Conservation (phyloP, 1,140 invertebrate genomes). For the Gonioctena quinquepunctata region DNA sequence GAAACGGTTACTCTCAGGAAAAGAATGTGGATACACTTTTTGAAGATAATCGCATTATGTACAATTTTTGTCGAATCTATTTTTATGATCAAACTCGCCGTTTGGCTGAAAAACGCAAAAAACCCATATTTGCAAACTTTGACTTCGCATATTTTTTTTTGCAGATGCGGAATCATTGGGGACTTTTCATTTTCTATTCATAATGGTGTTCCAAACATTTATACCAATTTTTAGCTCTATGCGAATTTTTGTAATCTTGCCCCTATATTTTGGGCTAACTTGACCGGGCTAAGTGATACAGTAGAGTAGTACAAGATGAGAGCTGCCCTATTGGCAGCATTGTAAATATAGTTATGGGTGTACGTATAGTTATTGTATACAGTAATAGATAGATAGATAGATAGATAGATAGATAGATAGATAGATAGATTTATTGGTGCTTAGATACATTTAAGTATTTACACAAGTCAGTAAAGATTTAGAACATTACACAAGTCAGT, state of each 20-base stretch:
- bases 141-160: neutral
- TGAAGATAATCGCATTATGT: too few relatives aligned
- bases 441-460: too few relatives aligned
- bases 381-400: too few relatives aligned
- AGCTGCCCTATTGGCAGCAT: too few relatives aligned
- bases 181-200: neutral
- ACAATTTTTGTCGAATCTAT: too few relatives aligned
- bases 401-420: too few relatives aligned
- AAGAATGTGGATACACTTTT: neutral
- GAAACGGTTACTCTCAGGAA: constrained; percentile 1
- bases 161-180: neutral
- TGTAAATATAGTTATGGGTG: too few relatives aligned
- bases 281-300: neutral
- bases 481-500: too few relatives aligned
- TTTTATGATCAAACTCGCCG: constrained; percentile 17
- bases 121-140: constrained; percentile 20
- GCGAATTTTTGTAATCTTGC: neutral
- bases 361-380: too few relatives aligned
- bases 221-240: neutral
- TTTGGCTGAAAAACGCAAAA: constrained; percentile 27
- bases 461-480: too few relatives aligned
- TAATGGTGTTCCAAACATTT: neutral
- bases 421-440: too few relatives aligned
- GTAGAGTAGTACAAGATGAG: too few relatives aligned
- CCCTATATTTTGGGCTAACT: neutral